These are phyloP conservation scores for Eudorcas thomsonii DNA, from an alignment of 2,113 vertebrate genomes.

Conservation along the genomic window DNA sequence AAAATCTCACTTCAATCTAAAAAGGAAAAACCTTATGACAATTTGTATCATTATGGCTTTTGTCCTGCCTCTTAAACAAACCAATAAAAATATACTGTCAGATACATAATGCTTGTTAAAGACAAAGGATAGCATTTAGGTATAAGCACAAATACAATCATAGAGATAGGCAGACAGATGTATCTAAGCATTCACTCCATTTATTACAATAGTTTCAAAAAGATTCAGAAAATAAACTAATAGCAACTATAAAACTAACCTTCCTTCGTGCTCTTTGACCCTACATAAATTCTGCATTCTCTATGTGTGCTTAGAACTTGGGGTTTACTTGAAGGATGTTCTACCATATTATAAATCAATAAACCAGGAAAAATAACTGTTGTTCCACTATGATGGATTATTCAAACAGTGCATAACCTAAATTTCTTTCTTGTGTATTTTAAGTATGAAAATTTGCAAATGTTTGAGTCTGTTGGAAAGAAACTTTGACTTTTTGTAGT, in stretches of 20 bases:
- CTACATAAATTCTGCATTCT: background rate
- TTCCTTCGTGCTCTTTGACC: background rate
- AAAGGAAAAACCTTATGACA: background rate
- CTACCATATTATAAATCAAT: background rate
- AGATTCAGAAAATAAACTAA: background rate
- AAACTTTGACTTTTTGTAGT: background rate
- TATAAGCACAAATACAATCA: background rate
- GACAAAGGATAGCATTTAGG: background rate
- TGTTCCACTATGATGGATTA: background rate
- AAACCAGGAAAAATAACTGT: background rate
- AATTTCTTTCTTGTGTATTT: background rate
- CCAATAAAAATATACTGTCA: background rate
- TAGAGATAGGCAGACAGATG: background rate
- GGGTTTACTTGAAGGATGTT: background rate
- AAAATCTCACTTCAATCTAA: background rate
- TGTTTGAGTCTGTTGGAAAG: background rate
- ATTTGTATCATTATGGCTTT: background rate
- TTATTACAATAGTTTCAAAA: background rate
- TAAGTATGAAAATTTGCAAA: background rate
- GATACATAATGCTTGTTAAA: background rate
- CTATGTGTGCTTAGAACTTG: background rate
- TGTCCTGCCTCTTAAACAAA: background rate
- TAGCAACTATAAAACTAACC: background rate
- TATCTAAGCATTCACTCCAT: background rate
- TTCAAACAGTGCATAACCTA: background rate